Evolutionary conservation across 2,888 invertebrate species (phyloP).

Genomic region (Ypsolopha sequella): DNA sequence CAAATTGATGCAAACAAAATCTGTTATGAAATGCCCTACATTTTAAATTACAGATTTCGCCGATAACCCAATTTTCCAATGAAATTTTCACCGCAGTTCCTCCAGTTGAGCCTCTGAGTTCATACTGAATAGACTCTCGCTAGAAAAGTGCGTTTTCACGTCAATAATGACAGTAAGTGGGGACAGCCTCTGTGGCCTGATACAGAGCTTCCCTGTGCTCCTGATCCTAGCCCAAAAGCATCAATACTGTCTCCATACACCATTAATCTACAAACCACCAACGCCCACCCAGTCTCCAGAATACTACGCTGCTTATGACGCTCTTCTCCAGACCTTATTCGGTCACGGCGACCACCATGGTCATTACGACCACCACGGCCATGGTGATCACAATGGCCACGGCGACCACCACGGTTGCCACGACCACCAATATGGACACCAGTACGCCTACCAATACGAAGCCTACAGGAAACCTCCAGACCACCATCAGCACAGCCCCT

Average conservation of each 20-base stretch:
- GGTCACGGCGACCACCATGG: constrained; percentile 16
- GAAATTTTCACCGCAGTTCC: neutral
- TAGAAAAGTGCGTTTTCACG: neutral
- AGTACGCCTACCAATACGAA: constrained; percentile 7
- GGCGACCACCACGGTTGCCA: constrained; percentile 4
- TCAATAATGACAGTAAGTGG: constrained; percentile 42
- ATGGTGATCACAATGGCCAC: constrained; percentile 11
- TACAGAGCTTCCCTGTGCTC: constrained; percentile 52
- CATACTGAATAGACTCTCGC: neutral
- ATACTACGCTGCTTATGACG: constrained; percentile 54
- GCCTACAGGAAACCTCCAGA: constrained; percentile 8
- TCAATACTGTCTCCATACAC: constrained; percentile 45
- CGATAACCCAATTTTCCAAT: constrained; percentile 21
- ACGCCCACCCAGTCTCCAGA: constrained; percentile 49
- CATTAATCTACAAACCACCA: constrained; percentile 49
- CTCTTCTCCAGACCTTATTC: constrained; percentile 35
- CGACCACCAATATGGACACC: constrained; percentile 2
- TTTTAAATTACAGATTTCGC: constrained; percentile 8
- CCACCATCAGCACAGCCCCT: constrained; percentile 7
- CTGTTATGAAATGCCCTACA: constrained; percentile 2
- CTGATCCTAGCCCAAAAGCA: constrained; percentile 52
- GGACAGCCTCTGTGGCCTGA: constrained; percentile 41
- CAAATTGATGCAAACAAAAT: neutral
- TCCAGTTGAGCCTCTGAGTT: neutral
- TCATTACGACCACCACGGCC: constrained; percentile 7